Evolutionary conservation across 2,797 vertebrate species (phyloP).

Genomic region (Notolepis coatsorum): DNA sequence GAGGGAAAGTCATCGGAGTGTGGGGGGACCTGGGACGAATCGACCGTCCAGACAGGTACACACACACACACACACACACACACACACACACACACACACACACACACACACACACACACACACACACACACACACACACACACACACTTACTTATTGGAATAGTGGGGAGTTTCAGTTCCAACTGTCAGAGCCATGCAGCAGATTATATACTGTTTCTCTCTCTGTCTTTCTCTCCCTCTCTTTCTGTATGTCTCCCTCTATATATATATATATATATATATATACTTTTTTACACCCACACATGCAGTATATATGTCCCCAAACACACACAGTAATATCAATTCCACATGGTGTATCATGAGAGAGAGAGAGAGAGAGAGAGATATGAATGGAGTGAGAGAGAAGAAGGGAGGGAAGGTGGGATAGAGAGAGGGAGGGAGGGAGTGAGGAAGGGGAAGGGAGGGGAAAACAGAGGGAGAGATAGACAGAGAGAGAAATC

Average conservation of each 20-base stretch:
- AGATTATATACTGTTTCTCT: no score
- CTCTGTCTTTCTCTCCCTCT: no score
- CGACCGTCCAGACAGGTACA: constrained; percentile 90
- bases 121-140: constrained; percentile 53
- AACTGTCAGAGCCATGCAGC: no score
- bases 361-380: constrained; percentile 14
- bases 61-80: constrained; percentile 37
- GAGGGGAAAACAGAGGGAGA: constrained; percentile 26
- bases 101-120: constrained; percentile 20
- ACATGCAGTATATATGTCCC: no score
- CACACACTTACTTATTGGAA: constrained; percentile 61
- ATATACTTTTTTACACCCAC: no score
- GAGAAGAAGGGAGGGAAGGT: constrained; percentile 27
- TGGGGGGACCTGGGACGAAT: constrained; percentile 91
- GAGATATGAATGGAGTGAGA: constrained; percentile 21
- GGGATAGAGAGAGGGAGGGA: constrained; percentile 16
- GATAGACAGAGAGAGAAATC: constrained; percentile 31
- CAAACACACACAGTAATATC: no score
- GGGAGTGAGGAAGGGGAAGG: constrained; percentile 24
- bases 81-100: constrained; percentile 65
- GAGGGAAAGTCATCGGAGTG: constrained; percentile 94
- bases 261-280: no score
- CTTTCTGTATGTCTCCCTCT: no score
- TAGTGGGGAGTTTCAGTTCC: no score
- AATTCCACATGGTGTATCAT: constrained; percentile 87